Conservation (phyloP, 92 coral and sea anemone genomes). For the Epizoanthus fatuus region DNA sequence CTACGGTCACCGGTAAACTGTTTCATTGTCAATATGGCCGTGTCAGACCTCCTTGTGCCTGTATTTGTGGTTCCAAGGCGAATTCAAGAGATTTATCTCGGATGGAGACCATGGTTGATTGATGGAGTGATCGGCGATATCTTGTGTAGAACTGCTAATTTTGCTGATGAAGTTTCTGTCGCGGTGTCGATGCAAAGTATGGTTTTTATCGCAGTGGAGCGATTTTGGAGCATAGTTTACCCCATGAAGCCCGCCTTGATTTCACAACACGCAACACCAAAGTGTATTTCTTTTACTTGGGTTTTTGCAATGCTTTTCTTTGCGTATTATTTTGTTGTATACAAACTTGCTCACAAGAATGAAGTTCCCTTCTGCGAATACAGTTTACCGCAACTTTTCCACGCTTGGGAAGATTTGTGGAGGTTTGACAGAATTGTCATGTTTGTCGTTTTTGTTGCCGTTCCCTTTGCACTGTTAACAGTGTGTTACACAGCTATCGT, state of each 20-base stretch:
- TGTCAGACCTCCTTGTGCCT: slow-evolving; percentile 45
- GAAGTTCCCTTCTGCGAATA: background rate
- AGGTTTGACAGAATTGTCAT: background rate
- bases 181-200: slow-evolving; percentile 31
- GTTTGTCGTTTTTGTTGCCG: background rate
- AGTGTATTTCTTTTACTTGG: slow-evolving; percentile 17
- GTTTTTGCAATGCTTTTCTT: background rate
- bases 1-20: slow-evolving; percentile 30
- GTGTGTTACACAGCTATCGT: background rate
- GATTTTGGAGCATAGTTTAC: slow-evolving; percentile 27
- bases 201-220: slow-evolving; percentile 35
- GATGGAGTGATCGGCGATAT: slow-evolving; percentile 25
- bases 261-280: background rate
- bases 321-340: background rate
- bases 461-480: background rate
- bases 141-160: slow-evolving; percentile 12
- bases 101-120: slow-evolving; percentile 22
- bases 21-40: slow-evolving; percentile 51
- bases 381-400: slow-evolving; percentile 7
- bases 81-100: slow-evolving; percentile 2
- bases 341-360: background rate
- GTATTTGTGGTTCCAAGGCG: slow-evolving; percentile 31
- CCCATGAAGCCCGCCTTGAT: slow-evolving; percentile 14
- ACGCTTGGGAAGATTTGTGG: slow-evolving; percentile 13
- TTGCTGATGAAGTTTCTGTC: slow-evolving; percentile 20